A percentile compares a stretch with the other conserved stretches of the same genome.
phyloP scores from a whole-genome alignment of 2,113 vertebrate genomes.

The Irena cyanogastra region DNA sequence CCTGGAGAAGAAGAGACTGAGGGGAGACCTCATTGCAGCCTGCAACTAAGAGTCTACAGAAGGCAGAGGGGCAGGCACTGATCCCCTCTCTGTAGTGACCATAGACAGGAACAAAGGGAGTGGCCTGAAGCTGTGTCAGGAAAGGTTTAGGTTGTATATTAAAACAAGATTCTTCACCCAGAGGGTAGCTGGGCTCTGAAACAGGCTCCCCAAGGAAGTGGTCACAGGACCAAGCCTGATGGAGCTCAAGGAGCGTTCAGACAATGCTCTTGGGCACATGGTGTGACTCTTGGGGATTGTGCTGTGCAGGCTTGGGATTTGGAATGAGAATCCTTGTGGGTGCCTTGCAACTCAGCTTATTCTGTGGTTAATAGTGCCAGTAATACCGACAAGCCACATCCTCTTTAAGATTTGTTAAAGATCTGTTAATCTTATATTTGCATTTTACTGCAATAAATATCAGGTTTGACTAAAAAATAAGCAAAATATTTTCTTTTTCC shows the following conservation, averaged over 20 bases:
- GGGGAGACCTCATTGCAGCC: neutral
- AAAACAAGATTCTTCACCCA: neutral
- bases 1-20: neutral
- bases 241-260: neutral
- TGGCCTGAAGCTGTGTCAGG: neutral
- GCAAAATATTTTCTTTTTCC: neutral
- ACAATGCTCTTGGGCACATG: rapidly evolving
- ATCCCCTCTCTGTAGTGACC: neutral
- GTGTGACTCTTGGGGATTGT: neutral
- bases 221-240: neutral
- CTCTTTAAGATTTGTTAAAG: neutral
- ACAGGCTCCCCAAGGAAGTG: neutral
- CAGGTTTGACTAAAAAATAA: neutral
- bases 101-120: neutral
- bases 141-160: neutral
- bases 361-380: neutral
- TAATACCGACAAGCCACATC: neutral
- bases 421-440: neutral
- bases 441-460: neutral
- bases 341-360: neutral
- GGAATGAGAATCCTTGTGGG: neutral
- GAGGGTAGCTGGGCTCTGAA: neutral
- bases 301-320: neutral
- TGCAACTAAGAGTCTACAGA: neutral
- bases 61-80: neutral